Conservation (phyloP, 2,888 invertebrate species). For the Cryptus viduatorius region DNA sequence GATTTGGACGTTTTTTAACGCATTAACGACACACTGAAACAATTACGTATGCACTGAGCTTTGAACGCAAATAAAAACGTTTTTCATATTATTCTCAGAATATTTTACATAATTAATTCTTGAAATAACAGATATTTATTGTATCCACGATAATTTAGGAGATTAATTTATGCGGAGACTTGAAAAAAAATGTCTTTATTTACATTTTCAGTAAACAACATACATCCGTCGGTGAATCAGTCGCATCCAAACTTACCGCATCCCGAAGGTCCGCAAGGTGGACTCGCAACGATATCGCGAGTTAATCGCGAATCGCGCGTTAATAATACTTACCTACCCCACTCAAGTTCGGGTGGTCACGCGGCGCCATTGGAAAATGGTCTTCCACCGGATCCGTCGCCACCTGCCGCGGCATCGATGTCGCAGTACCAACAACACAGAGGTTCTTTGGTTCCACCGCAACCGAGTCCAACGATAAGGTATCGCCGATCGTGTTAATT, state of each 20-base stretch:
- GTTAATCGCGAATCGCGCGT: constrained; percentile 80
- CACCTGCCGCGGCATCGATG: constrained; percentile 81
- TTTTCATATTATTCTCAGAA: too few relatives aligned
- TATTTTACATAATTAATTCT: too few relatives aligned
- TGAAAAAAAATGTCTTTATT: too few relatives aligned
- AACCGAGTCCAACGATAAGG: constrained; percentile 85
- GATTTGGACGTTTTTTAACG: too few relatives aligned
- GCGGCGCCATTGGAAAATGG: constrained; percentile 85
- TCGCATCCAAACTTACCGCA: constrained; percentile 85
- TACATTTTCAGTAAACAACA: constrained; percentile 85
- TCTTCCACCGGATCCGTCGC: constrained; percentile 85
- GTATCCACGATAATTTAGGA: too few relatives aligned
- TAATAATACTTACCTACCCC: constrained; percentile 82
- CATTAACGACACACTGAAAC: too few relatives aligned
- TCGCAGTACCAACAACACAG: constrained; percentile 82
- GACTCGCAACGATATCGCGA: constrained; percentile 80
- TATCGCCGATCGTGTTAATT: constrained; percentile 65
- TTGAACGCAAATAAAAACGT: too few relatives aligned
- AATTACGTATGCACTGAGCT: too few relatives aligned
- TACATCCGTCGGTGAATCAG: constrained; percentile 85
- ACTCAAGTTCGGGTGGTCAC: constrained; percentile 80
- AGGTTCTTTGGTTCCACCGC: constrained; percentile 82
- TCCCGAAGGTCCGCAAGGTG: constrained; percentile 84
- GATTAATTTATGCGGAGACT: too few relatives aligned
- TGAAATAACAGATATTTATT: too few relatives aligned